Conservation (phyloP, 1,140 invertebrate genomes). For the Conopomorpha cramerella region DNA sequence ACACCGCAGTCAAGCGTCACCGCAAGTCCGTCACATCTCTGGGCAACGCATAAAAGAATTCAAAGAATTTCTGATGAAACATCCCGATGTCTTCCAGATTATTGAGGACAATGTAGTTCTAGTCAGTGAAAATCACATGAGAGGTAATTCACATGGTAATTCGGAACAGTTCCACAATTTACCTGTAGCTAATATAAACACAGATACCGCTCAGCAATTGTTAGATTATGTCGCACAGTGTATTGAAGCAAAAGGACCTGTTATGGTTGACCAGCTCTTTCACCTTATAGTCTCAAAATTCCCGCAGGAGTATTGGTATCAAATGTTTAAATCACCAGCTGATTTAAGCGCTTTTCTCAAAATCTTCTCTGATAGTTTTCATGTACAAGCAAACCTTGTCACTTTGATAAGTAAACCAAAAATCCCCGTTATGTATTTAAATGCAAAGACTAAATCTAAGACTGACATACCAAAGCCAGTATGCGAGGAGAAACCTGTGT, state of each 20-base stretch:
- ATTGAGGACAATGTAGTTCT: conserved; percentile 81
- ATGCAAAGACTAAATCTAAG: conserved; percentile 49
- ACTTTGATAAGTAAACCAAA: conserved; percentile 75
- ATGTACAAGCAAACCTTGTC: conserved; percentile 88
- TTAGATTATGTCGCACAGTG: conserved; percentile 79
- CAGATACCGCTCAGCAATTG: conserved; percentile 74
- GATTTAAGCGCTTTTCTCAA: conserved; percentile 87
- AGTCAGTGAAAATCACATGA: conserved; percentile 63
- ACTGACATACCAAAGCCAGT: conserved; percentile 50
- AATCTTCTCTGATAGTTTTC: conserved; percentile 88
- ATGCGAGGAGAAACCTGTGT: conserved; percentile 29
- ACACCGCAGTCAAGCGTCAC: conserved; percentile 91
- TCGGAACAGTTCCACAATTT: conserved; percentile 66
- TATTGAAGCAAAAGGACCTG: conserved; percentile 77
- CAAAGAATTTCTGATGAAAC: conserved; percentile 84
- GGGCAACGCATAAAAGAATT: conserved; percentile 94
- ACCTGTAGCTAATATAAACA: conserved; percentile 80
- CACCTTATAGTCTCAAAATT: conserved; percentile 78
- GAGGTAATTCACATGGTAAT: conserved; percentile 61
- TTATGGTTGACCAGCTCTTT: conserved; percentile 85
- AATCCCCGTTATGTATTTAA: conserved; percentile 63
- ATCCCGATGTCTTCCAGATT: conserved; percentile 86
- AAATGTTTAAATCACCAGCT: conserved; percentile 83
- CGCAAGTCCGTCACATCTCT: conserved; percentile 94
- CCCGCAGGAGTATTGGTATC: conserved; percentile 76